These are phyloP conservation scores for Smithornis capensis DNA, from an alignment of 2,113 vertebrate genomes.

Conservation along the genomic window DNA sequence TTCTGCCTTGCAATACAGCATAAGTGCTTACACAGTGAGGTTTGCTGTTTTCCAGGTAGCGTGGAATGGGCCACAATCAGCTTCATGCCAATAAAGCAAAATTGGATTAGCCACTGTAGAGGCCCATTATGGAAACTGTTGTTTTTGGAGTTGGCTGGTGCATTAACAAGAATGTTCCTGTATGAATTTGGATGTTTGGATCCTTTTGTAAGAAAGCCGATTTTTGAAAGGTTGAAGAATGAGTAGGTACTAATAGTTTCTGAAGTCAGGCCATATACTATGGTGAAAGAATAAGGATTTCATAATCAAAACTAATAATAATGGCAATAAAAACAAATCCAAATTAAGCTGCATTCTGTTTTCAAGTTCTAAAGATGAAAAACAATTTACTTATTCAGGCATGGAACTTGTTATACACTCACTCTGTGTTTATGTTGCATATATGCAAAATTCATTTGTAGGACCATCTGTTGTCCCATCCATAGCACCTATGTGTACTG, in stretches of 20 bases:
- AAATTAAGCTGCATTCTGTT: not conserved
- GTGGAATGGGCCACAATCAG: not conserved
- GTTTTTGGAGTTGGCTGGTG: not conserved
- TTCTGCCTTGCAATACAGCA: not conserved
- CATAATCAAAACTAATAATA: not conserved
- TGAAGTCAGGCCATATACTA: not conserved
- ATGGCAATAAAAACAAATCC: not conserved
- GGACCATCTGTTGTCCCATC: not conserved
- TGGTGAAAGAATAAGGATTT: not conserved
- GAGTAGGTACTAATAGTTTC: not conserved
- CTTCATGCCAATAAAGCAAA: not conserved
- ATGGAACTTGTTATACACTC: not conserved
- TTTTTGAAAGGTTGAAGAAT: not conserved
- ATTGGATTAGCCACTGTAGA: not conserved
- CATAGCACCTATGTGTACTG: not conserved
- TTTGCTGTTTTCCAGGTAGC: not conserved
- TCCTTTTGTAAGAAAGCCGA: not conserved
- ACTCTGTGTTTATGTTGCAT: not conserved
- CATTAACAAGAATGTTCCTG: not conserved
- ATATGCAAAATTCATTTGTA: not conserved
- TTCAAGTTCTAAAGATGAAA: not conserved
- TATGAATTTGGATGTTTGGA: not conserved
- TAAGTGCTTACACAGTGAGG: not conserved
- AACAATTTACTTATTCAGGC: not conserved
- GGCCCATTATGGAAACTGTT: not conserved